Conservation (phyloP, 2,797 vertebrate species). For the Notoglanidium macrostoma region DNA sequence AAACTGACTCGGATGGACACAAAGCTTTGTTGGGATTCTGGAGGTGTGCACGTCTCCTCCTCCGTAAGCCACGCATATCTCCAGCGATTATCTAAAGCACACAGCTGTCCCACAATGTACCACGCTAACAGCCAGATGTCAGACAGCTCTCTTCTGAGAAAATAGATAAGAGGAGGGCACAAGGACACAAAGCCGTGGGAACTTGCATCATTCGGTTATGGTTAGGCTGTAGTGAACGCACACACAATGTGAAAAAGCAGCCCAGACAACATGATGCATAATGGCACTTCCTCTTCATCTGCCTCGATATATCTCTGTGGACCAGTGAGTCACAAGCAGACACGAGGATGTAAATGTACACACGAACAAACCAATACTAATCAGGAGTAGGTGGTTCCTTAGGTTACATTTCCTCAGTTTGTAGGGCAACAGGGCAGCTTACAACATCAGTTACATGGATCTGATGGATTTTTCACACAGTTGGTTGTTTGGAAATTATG, state of each 20-base stretch:
- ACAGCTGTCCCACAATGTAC: background rate
- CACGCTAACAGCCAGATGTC: background rate
- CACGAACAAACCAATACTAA: background rate
- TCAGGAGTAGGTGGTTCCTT: no score
- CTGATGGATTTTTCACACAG: background rate
- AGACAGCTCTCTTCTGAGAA: conserved; percentile 30
- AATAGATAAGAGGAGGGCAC: conserved; percentile 40
- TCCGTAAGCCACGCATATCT: no score
- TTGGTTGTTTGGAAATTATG: background rate
- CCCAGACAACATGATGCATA: background rate
- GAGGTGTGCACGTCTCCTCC: background rate
- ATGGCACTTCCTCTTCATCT: background rate
- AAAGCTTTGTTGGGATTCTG: background rate
- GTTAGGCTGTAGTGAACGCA: background rate
- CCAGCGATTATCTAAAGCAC: background rate
- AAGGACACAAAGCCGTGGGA: conserved; percentile 31
- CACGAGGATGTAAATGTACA: background rate
- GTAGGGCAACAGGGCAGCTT: background rate
- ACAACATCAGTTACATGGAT: background rate
- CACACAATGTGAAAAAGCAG: background rate
- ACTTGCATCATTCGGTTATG: conserved; percentile 25
- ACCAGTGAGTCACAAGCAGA: background rate
- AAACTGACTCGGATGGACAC: background rate
- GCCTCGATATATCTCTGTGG: background rate
- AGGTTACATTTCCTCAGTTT: no score